These are phyloP conservation scores for Neoseiulus cucumeris DNA, from an alignment of 1,140 invertebrate species.

Conservation along the genomic window DNA sequence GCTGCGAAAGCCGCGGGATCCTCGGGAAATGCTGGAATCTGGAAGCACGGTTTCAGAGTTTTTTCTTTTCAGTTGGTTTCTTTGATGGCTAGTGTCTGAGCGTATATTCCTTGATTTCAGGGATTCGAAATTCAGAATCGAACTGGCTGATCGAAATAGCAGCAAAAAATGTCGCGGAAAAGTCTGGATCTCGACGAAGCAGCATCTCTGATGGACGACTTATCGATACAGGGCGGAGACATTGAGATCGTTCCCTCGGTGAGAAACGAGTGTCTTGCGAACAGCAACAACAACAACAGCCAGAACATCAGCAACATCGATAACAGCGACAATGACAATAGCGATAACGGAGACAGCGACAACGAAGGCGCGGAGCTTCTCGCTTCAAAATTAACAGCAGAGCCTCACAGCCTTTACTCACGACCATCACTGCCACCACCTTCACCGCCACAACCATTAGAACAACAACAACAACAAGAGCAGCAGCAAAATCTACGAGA, in stretches of 20 bases:
- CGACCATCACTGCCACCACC: not conserved
- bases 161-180: not conserved
- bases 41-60: too few species aligned
- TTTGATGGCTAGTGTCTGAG: too few species aligned
- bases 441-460: not conserved
- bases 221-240: slow-evolving; percentile 6
- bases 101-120: too few species aligned
- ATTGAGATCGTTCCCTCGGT: slow-evolving; percentile 7
- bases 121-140: too few species aligned
- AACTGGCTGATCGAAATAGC: too few species aligned
- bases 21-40: too few species aligned
- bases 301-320: not conserved
- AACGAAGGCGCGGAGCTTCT: not conserved
- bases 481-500: not conserved
- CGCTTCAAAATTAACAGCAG: not conserved
- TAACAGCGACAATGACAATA: too few species aligned
- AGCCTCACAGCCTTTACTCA: not conserved
- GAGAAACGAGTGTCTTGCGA: slow-evolving; percentile 4
- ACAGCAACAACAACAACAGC: not conserved
- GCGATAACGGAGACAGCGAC: not conserved
- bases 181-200: slow-evolving; percentile 10
- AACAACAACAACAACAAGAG: not conserved
- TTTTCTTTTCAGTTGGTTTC: too few species aligned
- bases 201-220: slow-evolving; percentile 2
- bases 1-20: too few species aligned